These are phyloP conservation scores for Sialia sialis DNA, from an alignment of 2,113 vertebrate genomes.

Conservation along the genomic window DNA sequence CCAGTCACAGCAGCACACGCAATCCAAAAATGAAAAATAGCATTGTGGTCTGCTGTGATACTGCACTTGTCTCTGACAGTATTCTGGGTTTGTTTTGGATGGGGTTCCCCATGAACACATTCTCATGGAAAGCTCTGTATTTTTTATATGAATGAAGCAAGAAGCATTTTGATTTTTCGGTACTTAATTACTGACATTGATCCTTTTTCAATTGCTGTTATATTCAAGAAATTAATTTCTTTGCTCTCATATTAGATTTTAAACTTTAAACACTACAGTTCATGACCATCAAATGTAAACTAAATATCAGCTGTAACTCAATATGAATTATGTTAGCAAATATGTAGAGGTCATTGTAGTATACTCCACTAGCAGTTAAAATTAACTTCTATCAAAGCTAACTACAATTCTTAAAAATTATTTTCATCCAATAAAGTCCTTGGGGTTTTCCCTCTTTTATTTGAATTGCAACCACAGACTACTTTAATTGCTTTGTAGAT, in stretches of 20 bases:
- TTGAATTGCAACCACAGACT: conserved; percentile 67
- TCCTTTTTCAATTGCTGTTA: conserved; percentile 54
- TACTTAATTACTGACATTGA: conserved; percentile 30
- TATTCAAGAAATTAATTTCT: conserved; percentile 59
- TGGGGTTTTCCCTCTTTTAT: conserved; percentile 35
- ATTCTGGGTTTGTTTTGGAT: background rate
- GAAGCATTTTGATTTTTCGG: conserved; percentile 11
- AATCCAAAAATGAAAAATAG: background rate
- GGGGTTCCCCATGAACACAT: background rate
- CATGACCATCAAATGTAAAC: conserved; percentile 47
- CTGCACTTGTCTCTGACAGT: conserved; percentile 7
- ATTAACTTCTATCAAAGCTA: conserved; percentile 50
- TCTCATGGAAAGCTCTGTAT: background rate
- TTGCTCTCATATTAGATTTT: conserved; percentile 51
- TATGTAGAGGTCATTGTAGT: conserved; percentile 55
- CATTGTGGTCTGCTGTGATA: background rate
- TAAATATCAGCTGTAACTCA: conserved; percentile 44
- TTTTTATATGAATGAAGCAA: background rate
- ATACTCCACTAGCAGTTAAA: conserved; percentile 65
- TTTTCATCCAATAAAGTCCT: conserved; percentile 32
- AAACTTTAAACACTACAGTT: conserved; percentile 43
- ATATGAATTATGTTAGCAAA: conserved; percentile 32
- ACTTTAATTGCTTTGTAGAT: conserved; percentile 63
- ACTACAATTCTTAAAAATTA: conserved; percentile 37
- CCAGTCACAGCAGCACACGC: background rate